Evolutionary conservation across 2,888 invertebrate genomes (phyloP).

Genomic region (Leucophora obtusa): DNA sequence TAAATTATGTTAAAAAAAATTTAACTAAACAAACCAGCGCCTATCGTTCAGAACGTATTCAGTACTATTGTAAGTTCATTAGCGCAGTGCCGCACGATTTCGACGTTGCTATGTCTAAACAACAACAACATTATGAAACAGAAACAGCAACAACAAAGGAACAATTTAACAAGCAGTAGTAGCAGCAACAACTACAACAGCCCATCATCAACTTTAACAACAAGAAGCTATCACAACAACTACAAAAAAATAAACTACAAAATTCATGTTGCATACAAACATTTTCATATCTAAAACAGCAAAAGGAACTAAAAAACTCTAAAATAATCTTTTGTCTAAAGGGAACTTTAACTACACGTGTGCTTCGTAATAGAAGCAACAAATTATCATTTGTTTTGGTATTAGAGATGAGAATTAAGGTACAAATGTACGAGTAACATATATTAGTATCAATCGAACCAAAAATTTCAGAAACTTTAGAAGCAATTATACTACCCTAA

Average conservation of each 20-base stretch:
- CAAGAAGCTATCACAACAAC: constrained; percentile 1
- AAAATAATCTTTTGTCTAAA: not conserved
- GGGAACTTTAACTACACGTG: not conserved
- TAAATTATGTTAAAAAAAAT: constrained; percentile 40
- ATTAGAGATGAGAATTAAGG: not conserved
- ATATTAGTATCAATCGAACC: not conserved
- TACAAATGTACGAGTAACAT: not conserved
- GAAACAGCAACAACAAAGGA: constrained; percentile 13
- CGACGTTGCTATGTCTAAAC: constrained; percentile 45
- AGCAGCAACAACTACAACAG: constrained; percentile 33
- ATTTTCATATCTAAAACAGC: constrained; percentile 6
- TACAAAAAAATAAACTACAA: constrained; percentile 20
- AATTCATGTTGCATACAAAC: constrained; percentile 49
- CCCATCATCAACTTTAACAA: constrained; percentile 39
- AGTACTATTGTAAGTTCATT: constrained; percentile 74
- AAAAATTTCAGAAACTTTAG: too few relatives aligned
- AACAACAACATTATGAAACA: constrained; percentile 23
- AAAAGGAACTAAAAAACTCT: constrained; percentile 12
- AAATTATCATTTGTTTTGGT: not conserved
- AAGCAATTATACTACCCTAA: too few relatives aligned
- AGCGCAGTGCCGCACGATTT: constrained; percentile 73
- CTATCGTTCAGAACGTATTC: constrained; percentile 2
- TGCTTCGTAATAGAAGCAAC: not conserved
- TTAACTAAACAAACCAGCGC: constrained; percentile 53
- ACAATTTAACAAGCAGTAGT: constrained; percentile 2